A percentile compares a stretch with the other conserved stretches of the same genome.
These are phyloP conservation scores for Callipepla squamata DNA, from an alignment of 2,113 vertebrate genomes.

Conservation along the genomic window DNA sequence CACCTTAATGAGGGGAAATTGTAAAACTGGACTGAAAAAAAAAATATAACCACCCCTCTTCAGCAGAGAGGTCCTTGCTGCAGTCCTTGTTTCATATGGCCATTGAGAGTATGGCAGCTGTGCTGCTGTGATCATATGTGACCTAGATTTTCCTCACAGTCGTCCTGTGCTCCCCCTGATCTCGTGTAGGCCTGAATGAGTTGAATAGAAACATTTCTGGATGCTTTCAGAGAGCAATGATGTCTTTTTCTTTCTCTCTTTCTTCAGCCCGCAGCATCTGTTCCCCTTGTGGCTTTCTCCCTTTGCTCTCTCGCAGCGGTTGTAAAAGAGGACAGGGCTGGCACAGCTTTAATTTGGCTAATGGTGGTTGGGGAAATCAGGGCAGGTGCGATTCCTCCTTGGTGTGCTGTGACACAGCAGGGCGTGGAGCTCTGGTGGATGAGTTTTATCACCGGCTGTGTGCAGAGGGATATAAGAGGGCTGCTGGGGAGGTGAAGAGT, in stretches of 20 bases:
- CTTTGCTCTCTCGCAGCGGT: conserved; percentile 34
- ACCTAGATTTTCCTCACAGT: conserved; percentile 59
- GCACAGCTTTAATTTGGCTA: conserved; percentile 45
- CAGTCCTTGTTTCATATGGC: conserved; percentile 28
- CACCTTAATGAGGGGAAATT: conserved; percentile 39
- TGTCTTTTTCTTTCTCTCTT: conserved; percentile 33
- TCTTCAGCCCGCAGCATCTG: conserved; percentile 59
- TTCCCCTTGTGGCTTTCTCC: conserved; percentile 47
- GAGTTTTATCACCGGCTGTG: neutral
- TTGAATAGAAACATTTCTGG: conserved; percentile 40
- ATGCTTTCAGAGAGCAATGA: conserved; percentile 55
- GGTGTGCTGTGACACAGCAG: neutral
- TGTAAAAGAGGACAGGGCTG: conserved; percentile 48
- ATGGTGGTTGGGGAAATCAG: conserved; percentile 53
- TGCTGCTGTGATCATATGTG: conserved; percentile 53
- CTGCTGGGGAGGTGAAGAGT: neutral
- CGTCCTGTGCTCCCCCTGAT: conserved; percentile 39
- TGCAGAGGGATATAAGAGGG: neutral
- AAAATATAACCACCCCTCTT: neutral
- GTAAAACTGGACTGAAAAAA: neutral
- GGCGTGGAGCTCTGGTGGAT: accelerated
- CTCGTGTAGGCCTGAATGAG: conserved; percentile 28
- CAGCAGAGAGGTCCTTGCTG: conserved; percentile 19
- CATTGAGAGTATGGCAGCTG: conserved; percentile 28
- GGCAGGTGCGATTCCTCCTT: conserved; percentile 17